Base-by-base conservation (phyloP, 2,797 vertebrate genomes). In the Tragopan temminckii region DNA sequence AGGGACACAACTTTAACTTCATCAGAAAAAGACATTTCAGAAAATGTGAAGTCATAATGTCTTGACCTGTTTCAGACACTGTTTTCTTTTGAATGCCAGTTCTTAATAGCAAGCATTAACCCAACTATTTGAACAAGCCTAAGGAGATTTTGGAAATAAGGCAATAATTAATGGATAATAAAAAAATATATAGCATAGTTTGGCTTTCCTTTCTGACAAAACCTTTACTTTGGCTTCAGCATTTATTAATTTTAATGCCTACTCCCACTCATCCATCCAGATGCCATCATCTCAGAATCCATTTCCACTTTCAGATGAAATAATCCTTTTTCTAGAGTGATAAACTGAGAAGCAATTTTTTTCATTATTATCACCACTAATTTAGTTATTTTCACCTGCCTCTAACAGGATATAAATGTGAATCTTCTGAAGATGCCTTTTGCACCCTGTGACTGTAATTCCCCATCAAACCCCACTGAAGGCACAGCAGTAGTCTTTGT, bases 371-470 rank as follows among this genome's bases (percentile, higher is more conserved):
- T 80, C 48, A 45, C 72, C 69, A 67, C 36, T 59, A 74, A 79
- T 55, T 72, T 53, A 83, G 93, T 85, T 88, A 92, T 87, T 82
- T 88, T 90, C 78, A 78, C 40, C 10, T 95, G 63, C 62, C 72
- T 96, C 76, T 94, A 96, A 93, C 93, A 53, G 91, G 66, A 93
- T 62, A 88, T 74, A 95, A 77, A 78, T 87, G 86, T 74, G 50
- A 53, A 95, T 31, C 23, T 85, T 48, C 78, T 85, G 69, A 86
- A 88, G 76, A 85, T 83, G 64, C 38, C 72, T 96, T 83, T 81
- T 95, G 18, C 35, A 71, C 48, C 83, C 85, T 92, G 48, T 95
- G 94, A 78, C 88, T 94, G 77, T 81, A 89, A 83, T 94, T 96
- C 75, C 67, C 81, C 59, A 53, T 58, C 59, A 92, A 38, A 27